phyloP scores from a whole-genome alignment of 2,888 invertebrate species.

The Lydus trimaculatus region DNA sequence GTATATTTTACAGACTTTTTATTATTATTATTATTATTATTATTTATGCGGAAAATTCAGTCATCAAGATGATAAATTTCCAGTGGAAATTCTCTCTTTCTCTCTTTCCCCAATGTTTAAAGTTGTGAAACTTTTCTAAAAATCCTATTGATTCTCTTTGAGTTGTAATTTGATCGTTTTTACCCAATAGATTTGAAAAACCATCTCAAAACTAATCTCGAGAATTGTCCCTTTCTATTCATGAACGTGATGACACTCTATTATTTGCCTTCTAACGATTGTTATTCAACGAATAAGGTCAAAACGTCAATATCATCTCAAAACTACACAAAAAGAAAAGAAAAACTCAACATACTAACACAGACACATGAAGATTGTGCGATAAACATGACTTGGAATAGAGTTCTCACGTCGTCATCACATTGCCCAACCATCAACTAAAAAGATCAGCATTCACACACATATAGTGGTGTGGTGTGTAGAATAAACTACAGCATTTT shows the following conservation, averaged over 20 bases:
- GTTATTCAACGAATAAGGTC: conserved; percentile 4
- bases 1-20: neutral
- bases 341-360: neutral
- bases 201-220: neutral
- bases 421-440: conserved; percentile 16
- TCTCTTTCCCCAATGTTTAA: no score
- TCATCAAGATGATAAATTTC: no score
- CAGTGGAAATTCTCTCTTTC: no score
- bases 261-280: neutral
- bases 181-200: neutral
- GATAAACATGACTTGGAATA: neutral
- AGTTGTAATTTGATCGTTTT: neutral
- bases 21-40: neutral
- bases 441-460: conserved; percentile 34
- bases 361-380: neutral
- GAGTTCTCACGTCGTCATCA: conserved; percentile 10
- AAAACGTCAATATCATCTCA: neutral
- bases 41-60: neutral
- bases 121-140: no score
- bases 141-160: neutral
- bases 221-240: neutral
- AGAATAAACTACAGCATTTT: conserved; percentile 30
- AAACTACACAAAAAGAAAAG: neutral
- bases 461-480: neutral
- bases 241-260: neutral